Conservation (phyloP, 2,888 invertebrate genomes). For the Idaea aversata region DNA sequence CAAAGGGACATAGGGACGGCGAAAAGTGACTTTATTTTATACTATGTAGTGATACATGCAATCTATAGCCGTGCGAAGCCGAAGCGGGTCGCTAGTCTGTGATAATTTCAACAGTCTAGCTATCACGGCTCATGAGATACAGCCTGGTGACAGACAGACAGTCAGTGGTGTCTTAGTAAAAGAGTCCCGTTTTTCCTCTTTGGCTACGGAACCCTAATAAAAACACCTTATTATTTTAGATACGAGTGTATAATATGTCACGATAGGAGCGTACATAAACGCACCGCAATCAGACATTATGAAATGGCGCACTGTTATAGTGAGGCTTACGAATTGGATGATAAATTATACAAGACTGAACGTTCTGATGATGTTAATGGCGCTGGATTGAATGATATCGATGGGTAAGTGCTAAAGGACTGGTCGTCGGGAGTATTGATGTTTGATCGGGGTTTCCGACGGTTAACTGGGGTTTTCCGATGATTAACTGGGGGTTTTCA, state of each 20-base stretch:
- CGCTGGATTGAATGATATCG: neutral
- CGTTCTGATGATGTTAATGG: neutral
- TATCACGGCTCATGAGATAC: too few species aligned
- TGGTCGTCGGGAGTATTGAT: neutral
- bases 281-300: slow-evolving; percentile 43
- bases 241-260: slow-evolving; percentile 49
- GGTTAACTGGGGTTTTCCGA: neutral
- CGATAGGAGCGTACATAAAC: slow-evolving; percentile 34
- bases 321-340: slow-evolving; percentile 28
- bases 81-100: too few species aligned
- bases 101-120: too few species aligned
- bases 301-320: slow-evolving; percentile 39
- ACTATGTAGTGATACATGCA: too few species aligned
- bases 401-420: neutral
- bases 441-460: neutral
- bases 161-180: too few species aligned
- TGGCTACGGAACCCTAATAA: too few species aligned
- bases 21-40: too few species aligned
- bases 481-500: too few species aligned
- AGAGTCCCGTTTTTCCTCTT: too few species aligned
- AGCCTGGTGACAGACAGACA: too few species aligned
- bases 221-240: neutral
- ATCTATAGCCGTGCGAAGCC: too few species aligned
- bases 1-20: too few species aligned
- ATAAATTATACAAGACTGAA: slow-evolving; percentile 5